Evolutionary conservation across 2,888 invertebrate species (phyloP), one percentile per base, ranked within the genome.

Genomic region (Leucoptera coffeella): DNA sequence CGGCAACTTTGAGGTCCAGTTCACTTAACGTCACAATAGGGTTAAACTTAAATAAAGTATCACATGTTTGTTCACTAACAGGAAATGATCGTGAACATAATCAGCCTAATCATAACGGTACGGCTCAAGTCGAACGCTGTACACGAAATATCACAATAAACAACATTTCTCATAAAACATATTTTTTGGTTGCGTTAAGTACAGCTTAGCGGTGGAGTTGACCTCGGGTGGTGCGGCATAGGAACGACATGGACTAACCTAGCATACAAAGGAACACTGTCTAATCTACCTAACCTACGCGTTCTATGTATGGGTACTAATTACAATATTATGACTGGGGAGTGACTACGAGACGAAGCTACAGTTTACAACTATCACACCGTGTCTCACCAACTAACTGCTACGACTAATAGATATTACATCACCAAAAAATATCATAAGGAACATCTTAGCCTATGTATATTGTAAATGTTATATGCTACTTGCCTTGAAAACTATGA

Each of bases 311-410:
- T n/a, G n/a, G n/a, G n/a, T n/a, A n/a, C n/a, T n/a, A 26, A 26
- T 17, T 20, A 20, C 12, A 23, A 23, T 67, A 69, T 67, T 67
- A 67, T 69, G 69, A 69, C 69, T 69, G 59, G 58, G n/a, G 65
- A 65, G 65, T 67, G 69, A 69, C 69, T 69, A 69, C 49, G 50
- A 57, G 56, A 57, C 48, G 45, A 61, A 58, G 45, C 54, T 45
- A 50, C 50, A 45, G 49, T 50, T 53, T 50, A 56, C 52, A 43
- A 39, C 58, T 64, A 67, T 67, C 67, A 69, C 69, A 65, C 35
- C 32, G 36, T 33, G 30, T 27, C 12, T 15, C 28, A 33, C 32
- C 38, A 40, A 28, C 33, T 45, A 40, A 43, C 43, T n/a, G 45
- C 50, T 47, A 47, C 45, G 51, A 49, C 39, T 43, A 36, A 14